Conservation (phyloP, 2,113 vertebrate species). For the Odocoileus virginianus region DNA sequence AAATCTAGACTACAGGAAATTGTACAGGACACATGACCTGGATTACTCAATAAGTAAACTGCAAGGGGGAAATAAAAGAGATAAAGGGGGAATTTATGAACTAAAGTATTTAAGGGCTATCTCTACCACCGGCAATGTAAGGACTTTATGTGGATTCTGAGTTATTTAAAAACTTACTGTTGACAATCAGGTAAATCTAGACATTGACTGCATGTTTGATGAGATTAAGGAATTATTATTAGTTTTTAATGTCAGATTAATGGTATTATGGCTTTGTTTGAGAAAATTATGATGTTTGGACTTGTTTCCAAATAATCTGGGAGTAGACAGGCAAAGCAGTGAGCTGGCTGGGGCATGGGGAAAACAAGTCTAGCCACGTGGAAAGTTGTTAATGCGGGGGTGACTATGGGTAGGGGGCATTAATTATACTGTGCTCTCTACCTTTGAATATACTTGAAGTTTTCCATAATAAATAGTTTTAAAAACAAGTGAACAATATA, state of each 20-base stretch:
- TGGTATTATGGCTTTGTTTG: not conserved
- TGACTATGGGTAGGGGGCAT: not conserved
- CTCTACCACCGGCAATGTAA: not conserved
- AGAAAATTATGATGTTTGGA: not conserved
- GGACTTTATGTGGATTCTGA: not conserved
- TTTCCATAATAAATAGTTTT: not conserved
- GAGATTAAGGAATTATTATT: not conserved
- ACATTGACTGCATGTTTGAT: not conserved
- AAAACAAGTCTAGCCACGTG: not conserved
- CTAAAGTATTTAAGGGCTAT: not conserved
- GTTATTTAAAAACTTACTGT: not conserved
- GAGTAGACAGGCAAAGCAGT: not conserved
- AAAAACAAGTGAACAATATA: not conserved
- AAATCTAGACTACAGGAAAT: not conserved
- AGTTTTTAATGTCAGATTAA: not conserved
- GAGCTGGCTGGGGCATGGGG: not conserved
- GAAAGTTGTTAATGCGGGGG: not conserved
- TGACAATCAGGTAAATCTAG: not conserved
- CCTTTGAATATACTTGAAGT: not conserved
- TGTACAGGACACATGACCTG: not conserved
- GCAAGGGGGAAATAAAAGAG: not conserved
- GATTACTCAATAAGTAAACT: not conserved
- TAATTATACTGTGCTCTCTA: not conserved
- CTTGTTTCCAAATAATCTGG: not conserved
- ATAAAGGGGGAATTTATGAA: not conserved